Evolutionary conservation across 2,888 invertebrate genomes (phyloP), one percentile per base, ranked within the genome.

Genomic region (Leptopilina drosophilae): DNA sequence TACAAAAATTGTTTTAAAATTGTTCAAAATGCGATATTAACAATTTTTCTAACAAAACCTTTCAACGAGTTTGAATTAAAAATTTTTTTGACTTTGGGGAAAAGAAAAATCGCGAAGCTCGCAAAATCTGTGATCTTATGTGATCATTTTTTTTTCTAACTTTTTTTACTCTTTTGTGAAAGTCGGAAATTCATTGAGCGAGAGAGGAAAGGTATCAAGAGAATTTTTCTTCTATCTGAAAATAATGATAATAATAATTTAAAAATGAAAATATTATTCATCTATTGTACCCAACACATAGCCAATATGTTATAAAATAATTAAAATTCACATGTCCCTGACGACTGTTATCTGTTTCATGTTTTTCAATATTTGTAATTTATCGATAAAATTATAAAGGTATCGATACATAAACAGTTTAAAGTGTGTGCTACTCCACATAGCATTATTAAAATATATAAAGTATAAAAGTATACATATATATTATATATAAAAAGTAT

Each of bases 321-420:
- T 84, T 82, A 79, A 84, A 84, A 82, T 87, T 84, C 86, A 83
- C 87, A 85, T 82, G 87, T 86, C 85, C 84, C 85, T 84, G 85
- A 82, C 87, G 89, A 85, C 89, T 89, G 89, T 90, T 73, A 87
- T 90, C 91, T 91, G 91, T 91, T 91, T 91, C 91, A 90, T 91
- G 91, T 91, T 91, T 91, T 91, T 91, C 91, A 91, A 91, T 91
- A 91, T 91, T 91, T 91, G 90, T 91, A 91, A 91, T 90, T 91
- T 91, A 91, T 91, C 90, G 90, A 90, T 91, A 89, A 89, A 90
- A 90, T 89, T 90, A 90, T 91, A 90, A 90, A 88, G 86, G 87
- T 91, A 91, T 90, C 90, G 89, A 90, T 90, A 90, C 89, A 89
- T 91, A 91, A 87, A 90, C 90, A 91, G 89, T 91, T 90, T 90